Percentiles rank a stretch among this genome's conserved stretches.
Evolutionary conservation across 2,113 vertebrate genomes (phyloP).

Genomic region (Upupa epops): DNA sequence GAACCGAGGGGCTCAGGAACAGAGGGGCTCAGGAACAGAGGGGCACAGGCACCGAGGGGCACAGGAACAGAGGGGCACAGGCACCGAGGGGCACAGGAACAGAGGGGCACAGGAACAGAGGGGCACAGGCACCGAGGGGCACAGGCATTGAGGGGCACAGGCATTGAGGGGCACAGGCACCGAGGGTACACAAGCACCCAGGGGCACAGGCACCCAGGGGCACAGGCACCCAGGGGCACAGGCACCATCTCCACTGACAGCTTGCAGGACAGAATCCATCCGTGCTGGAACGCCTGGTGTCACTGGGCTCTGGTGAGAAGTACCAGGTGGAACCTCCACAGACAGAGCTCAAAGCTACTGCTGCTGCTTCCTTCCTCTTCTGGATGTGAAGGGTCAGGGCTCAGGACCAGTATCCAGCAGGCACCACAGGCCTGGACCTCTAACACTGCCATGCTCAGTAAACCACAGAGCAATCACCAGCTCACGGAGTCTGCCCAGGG

Average conservation of each 20-base stretch:
- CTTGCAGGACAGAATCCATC: not conserved
- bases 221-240: no score
- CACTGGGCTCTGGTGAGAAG: not conserved
- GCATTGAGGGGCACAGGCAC: no score
- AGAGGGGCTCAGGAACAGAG: no score
- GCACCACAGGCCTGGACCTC: not conserved
- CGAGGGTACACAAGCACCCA: no score
- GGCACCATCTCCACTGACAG: not conserved
- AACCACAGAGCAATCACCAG: accelerated
- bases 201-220: no score
- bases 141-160: no score
- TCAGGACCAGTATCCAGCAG: not conserved
- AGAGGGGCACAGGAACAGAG: no score
- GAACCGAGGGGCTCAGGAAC: no score
- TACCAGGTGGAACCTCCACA: not conserved
- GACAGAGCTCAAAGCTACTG: not conserved
- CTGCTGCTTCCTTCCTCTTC: not conserved
- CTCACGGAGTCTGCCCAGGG: not conserved
- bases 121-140: no score
- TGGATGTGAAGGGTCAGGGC: not conserved
- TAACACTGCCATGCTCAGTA: accelerated
- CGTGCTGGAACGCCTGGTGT: not conserved
- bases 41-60: no score
- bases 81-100: no score
- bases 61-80: no score